Evolutionary conservation across 2,797 vertebrate genomes (phyloP).

Genomic region (Microcaecilia unicolor): DNA sequence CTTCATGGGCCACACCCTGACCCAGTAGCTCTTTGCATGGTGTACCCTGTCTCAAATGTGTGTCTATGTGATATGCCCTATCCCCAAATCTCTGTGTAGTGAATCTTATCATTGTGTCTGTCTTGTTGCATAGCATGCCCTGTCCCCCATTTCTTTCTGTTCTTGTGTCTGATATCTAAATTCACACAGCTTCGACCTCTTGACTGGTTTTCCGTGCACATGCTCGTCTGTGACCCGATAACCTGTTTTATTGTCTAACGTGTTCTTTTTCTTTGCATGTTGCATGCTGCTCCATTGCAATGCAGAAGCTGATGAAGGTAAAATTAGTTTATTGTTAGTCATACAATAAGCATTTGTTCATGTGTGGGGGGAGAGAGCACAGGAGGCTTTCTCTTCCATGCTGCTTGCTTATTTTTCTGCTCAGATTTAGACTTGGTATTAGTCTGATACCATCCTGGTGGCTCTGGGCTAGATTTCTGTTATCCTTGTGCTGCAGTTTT

Average conservation of each 20-base stretch:
- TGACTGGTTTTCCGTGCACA: too few species aligned
- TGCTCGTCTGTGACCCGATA: constrained; percentile 10
- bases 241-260: constrained; percentile 56
- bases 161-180: constrained; percentile 1
- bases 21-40: too few species aligned
- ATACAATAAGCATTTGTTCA: too few species aligned
- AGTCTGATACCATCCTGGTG: too few species aligned
- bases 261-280: constrained; percentile 85
- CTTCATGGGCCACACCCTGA: too few species aligned
- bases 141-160: constrained; percentile 1
- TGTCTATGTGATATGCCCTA: background rate
- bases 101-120: too few species aligned
- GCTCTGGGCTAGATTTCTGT: background rate
- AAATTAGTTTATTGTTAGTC: constrained; percentile 53
- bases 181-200: too few species aligned
- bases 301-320: constrained; percentile 92
- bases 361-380: background rate
- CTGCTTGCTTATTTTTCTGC: too few species aligned
- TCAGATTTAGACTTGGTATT: too few species aligned
- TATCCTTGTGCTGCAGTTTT: background rate
- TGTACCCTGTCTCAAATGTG: too few species aligned
- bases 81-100: too few species aligned
- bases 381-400: too few species aligned
- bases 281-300: constrained; percentile 88
- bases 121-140: constrained; percentile 1